Evolutionary conservation across 2,888 invertebrate species (phyloP), one percentile per base, ranked within the genome.

Genomic region (Clusia tigrina): DNA sequence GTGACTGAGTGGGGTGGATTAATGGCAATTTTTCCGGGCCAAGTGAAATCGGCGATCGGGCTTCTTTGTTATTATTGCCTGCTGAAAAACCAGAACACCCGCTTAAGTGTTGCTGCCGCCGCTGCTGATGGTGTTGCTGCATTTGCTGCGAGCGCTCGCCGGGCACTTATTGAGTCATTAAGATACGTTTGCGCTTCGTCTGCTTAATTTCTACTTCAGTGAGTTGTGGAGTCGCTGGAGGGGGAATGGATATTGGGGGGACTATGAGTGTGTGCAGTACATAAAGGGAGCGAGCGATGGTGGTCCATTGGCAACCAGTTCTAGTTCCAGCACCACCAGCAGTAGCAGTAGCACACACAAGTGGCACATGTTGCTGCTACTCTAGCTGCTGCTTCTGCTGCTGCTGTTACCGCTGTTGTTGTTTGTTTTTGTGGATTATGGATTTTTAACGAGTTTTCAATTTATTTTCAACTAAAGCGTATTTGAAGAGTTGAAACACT

Each of bases 391-490:
- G 32, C 12, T 32, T 6, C 18, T 48, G 18, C 22, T 15, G 59
- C 60, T 24, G 60, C 59, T 52, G n/a, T n/a, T n/a, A n/a, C n/a
- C n/a, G n/a, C n/a, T n/a, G n/a, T n/a, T n/a, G n/a, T n/a, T n/a
- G n/a, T 57, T 38, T 62, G 63, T 57, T 71, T 71, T 71, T 67
- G 66, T 66, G 70, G 74, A 82, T 82, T 82, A 82, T 82, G 83
- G 79, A 78, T 82, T 81, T 81, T 81, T 82, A 82, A 81, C 82
- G 83, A 82, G 81, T 81, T 80, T 81, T 81, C 81, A 79, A 80
- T 80, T 80, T 81, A 80, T 77, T 63, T 68, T 65, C 65, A 67
- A 63, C 60, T 70, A 66, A 67, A 68, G 68, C 62, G 62, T 60
- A 66, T 42, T 61, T 37, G 63, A 65, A 58, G n/a, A n/a, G 61